Conservation (phyloP, 2,888 invertebrate genomes). For the Mesodorylaimus sp. region DNA sequence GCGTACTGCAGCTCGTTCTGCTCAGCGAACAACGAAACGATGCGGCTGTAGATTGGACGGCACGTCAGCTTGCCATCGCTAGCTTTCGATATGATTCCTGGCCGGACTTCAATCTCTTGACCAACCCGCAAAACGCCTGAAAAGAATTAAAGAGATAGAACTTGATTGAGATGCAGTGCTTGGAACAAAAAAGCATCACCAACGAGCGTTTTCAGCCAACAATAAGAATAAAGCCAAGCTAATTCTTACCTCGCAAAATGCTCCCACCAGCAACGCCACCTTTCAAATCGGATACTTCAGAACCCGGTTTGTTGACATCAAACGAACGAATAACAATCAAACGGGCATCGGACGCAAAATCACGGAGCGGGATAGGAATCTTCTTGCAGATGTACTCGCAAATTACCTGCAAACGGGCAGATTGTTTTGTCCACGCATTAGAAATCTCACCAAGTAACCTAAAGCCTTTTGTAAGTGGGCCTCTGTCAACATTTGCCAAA, state of each 20-base stretch:
- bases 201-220: not conserved
- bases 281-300: slow-evolving; percentile 88
- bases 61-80: slow-evolving; percentile 85
- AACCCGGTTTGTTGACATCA: slow-evolving; percentile 98
- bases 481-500: too few species aligned
- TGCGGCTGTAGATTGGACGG: slow-evolving; percentile 82
- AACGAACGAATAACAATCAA: slow-evolving; percentile 72
- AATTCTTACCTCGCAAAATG: slow-evolving; percentile 58
- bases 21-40: slow-evolving; percentile 89
- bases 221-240: not conserved
- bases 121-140: slow-evolving; percentile 48
- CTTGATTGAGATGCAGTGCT: slow-evolving; percentile 2
- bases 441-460: too few species aligned
- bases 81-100: slow-evolving; percentile 90
- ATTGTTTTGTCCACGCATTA: too few species aligned
- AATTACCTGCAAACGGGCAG: slow-evolving; percentile 49
- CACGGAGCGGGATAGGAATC: slow-evolving; percentile 82
- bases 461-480: too few species aligned
- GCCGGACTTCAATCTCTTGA: slow-evolving; percentile 86
- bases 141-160: slow-evolving; percentile 7
- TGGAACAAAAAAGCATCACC: not conserved
- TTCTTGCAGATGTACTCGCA: slow-evolving; percentile 97
- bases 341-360: slow-evolving; percentile 81
- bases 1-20: slow-evolving; percentile 94
- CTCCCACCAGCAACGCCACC: slow-evolving; percentile 98